phyloP scores from a whole-genome alignment of 2,888 invertebrate species.

The Lamellibrachia columna region DNA sequence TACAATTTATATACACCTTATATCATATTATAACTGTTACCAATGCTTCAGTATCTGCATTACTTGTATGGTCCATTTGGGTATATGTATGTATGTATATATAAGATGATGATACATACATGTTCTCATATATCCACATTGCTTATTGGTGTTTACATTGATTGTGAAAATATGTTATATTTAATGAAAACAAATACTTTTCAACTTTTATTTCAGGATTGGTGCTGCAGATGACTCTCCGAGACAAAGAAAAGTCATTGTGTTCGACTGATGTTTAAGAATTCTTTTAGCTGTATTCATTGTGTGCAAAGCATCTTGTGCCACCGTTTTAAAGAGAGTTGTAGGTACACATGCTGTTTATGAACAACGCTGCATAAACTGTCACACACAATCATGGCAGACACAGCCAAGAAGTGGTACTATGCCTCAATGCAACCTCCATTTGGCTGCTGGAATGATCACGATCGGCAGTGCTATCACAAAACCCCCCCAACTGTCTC shows the following conservation, averaged over 20 bases:
- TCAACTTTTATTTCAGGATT: neutral
- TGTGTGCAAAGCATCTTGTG: neutral
- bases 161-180: neutral
- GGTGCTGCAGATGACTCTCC: neutral
- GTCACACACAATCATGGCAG: neutral
- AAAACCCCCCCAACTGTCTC: neutral
- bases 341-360: neutral
- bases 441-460: neutral
- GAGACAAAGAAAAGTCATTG: neutral
- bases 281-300: neutral
- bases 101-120: no score
- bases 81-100: no score
- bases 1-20: no score
- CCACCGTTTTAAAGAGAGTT: neutral
- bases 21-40: no score
- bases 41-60: no score
- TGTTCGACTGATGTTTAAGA: neutral
- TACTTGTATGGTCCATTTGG: no score
- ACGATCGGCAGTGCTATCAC: neutral
- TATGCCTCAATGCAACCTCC: neutral
- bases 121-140: neutral
- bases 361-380: neutral
- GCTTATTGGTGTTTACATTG: neutral
- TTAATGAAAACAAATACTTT: neutral
- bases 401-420: neutral